A percentile compares a stretch with the other conserved stretches of the same genome.
These are phyloP conservation scores for Aricia agestis DNA, from an alignment of 1,140 invertebrate species.

Conservation along the genomic window DNA sequence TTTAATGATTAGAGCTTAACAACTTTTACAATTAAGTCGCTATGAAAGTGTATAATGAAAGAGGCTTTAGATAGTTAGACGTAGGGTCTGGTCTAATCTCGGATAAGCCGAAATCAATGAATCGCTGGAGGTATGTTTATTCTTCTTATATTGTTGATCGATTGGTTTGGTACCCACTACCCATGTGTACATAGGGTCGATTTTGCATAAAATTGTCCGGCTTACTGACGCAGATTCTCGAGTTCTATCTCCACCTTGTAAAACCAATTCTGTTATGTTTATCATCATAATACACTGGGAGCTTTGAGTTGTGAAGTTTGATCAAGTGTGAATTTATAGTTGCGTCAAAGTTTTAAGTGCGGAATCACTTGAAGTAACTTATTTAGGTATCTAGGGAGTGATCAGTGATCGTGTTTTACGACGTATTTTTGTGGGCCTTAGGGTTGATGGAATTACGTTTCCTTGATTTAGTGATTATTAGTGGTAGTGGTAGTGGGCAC, in stretches of 20 bases:
- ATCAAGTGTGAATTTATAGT: conserved; percentile 10
- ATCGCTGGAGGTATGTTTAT: conserved; percentile 46
- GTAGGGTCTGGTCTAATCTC: conserved; percentile 50
- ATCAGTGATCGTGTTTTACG: neutral
- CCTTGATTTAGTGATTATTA: too few relatives aligned
- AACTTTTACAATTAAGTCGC: conserved; percentile 11
- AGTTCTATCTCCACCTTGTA: conserved; percentile 16
- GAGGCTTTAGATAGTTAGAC: conserved; percentile 50
- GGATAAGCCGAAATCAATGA: conserved; percentile 66
- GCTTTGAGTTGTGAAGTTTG: neutral
- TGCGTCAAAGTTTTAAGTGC: neutral
- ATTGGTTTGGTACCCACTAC: too few relatives aligned
- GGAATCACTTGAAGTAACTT: neutral
- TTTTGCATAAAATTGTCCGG: conserved; percentile 31
- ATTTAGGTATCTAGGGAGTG: neutral
- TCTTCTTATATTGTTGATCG: conserved; percentile 40
- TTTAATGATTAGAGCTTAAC: conserved; percentile 3
- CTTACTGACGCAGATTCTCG: conserved; percentile 19
- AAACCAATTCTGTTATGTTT: conserved; percentile 10
- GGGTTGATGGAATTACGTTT: too few relatives aligned
- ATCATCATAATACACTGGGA: conserved; percentile 9
- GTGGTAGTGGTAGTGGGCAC: too few relatives aligned
- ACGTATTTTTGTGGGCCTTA: neutral
- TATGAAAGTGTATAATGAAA: conserved; percentile 45
- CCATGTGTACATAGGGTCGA: conserved; percentile 30